Percentiles rank a stretch among this genome's conserved stretches.
Evolutionary conservation across 23 tunicate species (phyloP).

Genomic region (Diplosoma virens): DNA sequence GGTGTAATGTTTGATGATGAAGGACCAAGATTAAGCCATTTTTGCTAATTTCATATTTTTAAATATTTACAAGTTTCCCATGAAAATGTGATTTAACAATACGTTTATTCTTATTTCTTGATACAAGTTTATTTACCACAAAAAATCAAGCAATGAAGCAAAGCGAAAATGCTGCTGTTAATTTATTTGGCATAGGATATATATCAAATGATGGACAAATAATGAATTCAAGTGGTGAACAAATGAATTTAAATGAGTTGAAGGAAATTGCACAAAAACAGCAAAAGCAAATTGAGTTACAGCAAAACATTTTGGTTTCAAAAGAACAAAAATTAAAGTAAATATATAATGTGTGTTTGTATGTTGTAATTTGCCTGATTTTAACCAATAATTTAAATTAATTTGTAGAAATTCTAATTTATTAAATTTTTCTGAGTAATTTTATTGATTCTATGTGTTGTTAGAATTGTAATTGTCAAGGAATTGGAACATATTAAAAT

Average conservation of each 20-base stretch:
- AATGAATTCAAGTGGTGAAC: constrained; percentile 9
- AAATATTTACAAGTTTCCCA: too few species aligned
- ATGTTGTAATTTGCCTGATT: neutral
- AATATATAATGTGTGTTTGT: neutral
- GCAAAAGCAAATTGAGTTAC: constrained; percentile 82
- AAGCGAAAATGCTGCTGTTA: neutral
- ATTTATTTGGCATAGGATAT: constrained; percentile 20
- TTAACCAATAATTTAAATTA: neutral
- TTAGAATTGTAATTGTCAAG: too few species aligned
- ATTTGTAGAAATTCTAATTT: neutral
- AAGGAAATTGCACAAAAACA: constrained; percentile 84
- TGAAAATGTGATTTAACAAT: too few species aligned
- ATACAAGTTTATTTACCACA: too few species aligned
- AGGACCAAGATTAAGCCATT: too few species aligned
- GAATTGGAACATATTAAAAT: too few species aligned
- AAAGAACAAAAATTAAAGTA: constrained; percentile 78
- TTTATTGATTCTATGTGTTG: too few species aligned
- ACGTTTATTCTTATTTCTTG: too few species aligned
- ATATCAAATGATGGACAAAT: constrained; percentile 28
- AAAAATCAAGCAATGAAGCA: too few species aligned
- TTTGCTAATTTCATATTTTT: too few species aligned
- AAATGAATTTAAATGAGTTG: constrained; percentile 35
- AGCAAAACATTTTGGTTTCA: constrained; percentile 67
- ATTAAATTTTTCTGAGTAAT: neutral
- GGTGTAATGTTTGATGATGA: too few species aligned